Evolutionary conservation across 92 coral and sea anemone genomes (phyloP), one percentile per base, ranked within the genome.

Genomic region (Paramuricea clavata): DNA sequence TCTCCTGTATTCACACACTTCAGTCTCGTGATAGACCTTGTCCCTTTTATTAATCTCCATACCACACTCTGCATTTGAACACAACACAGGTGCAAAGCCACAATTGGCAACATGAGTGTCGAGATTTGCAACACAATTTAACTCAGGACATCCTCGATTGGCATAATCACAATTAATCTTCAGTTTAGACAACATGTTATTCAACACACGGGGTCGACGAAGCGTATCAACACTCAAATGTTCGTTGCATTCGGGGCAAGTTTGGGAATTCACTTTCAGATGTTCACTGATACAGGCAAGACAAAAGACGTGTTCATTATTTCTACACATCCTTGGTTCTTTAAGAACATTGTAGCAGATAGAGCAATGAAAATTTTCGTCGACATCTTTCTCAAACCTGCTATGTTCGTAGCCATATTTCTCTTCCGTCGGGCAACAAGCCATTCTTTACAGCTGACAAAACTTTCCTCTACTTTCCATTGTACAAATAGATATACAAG

Each of bases 291-390:
- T 65, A 12, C 72, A 65, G 72, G 0, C 72, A 33, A 28, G 72
- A 65, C 72, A 65, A 65, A 65, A 65, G 21, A 65, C 12, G 21
- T 65, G 72, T 28, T 65, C 72, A 33, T 65, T 65, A 0, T 65
- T 65, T 28, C n/a, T 28, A 27, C 72, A 65, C 76, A 85, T 87
- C 19, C 83, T 77, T 44, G 60, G 81, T 44, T 74, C 81, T 43
- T 49, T 74, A 9, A 74, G 35, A 22, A 74, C 81, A 30, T 74
- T 49, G 47, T 34, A 50, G 27, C 81, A 74, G 6, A 74, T 74
- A 21, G 72, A 65, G 17, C 72, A 65, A 26, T 65, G 72, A 28
- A 65, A 26, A 33, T 28, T 28, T 30, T 47, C 60, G 35, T 44
- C 59, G 21, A 74, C 81, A 27, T 23, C 36, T 22, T 49, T 49